Conservation (phyloP, 2,888 invertebrate genomes). For the Girardia tigrina region DNA sequence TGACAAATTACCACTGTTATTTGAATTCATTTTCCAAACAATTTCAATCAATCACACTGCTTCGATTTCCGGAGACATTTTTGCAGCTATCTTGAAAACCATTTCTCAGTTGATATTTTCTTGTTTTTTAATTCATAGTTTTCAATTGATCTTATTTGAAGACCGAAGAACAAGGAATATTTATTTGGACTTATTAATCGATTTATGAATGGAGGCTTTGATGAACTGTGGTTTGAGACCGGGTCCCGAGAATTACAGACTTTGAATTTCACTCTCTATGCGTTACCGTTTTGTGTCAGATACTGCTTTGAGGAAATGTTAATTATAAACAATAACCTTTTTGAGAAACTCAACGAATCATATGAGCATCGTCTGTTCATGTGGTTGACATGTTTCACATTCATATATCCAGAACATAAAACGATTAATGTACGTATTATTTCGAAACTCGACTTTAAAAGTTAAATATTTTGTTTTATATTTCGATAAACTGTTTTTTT, state of each 20-base stretch:
- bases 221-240: not conserved
- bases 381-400: not conserved
- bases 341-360: not conserved
- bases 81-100: not conserved
- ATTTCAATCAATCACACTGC: not conserved
- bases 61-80: not conserved
- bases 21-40: not conserved
- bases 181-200: too few species aligned
- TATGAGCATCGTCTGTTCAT: not conserved
- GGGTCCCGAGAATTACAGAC: not conserved
- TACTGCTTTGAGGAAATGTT: not conserved
- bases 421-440: not conserved
- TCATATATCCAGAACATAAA: not conserved
- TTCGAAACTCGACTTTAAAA: too few species aligned
- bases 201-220: not conserved
- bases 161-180: not conserved
- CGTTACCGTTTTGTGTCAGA: not conserved
- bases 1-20: not conserved
- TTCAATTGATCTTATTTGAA: not conserved
- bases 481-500: too few species aligned
- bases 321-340: not conserved
- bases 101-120: too few species aligned
- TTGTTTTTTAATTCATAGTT: not conserved
- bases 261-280: not conserved
- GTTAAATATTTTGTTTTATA: too few species aligned